Evolutionary conservation across 2,797 vertebrate species (phyloP).

Genomic region (Neostethus bicornis): DNA sequence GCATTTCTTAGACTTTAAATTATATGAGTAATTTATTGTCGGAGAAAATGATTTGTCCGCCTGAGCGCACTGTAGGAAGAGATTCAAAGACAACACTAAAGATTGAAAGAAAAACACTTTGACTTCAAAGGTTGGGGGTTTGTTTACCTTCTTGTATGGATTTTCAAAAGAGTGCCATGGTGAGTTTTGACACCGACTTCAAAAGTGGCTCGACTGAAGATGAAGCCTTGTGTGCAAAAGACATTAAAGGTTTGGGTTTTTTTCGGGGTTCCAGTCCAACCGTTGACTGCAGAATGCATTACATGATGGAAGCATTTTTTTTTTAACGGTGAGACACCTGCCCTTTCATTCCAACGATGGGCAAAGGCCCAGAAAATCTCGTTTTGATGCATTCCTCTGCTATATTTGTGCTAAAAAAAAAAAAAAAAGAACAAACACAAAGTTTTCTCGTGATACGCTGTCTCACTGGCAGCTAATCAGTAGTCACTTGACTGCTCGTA

Average conservation of each 20-base stretch:
- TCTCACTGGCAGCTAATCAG: constrained; percentile 57
- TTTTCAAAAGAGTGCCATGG: constrained; percentile 66
- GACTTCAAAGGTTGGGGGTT: constrained; percentile 71
- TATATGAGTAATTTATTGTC: constrained; percentile 66
- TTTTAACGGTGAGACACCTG: constrained; percentile 57
- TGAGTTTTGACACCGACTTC: constrained; percentile 71
- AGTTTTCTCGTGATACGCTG: constrained; percentile 64
- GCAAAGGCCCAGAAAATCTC: constrained; percentile 52
- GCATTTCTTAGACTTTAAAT: constrained; percentile 44
- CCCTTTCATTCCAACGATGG: constrained; percentile 68
- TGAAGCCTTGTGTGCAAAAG: constrained; percentile 69
- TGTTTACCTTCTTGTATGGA: constrained; percentile 75
- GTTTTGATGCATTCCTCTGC: constrained; percentile 76
- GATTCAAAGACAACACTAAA: constrained; percentile 66
- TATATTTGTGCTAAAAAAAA: constrained; percentile 68
- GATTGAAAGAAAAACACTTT: constrained; percentile 61
- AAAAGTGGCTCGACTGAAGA: constrained; percentile 68
- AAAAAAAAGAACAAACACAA: constrained; percentile 35
- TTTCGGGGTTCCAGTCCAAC: constrained; percentile 59
- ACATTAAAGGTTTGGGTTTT: constrained; percentile 73
- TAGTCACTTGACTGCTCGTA: constrained; percentile 50
- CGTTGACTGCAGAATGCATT: constrained; percentile 65
- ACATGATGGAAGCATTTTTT: constrained; percentile 58
- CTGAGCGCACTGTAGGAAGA: constrained; percentile 48
- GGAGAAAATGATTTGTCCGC: constrained; percentile 59